Evolutionary conservation across 2,113 vertebrate genomes (phyloP), one percentile per base, ranked within the genome.

Genomic region (Tetraodon nigroviridis): DNA sequence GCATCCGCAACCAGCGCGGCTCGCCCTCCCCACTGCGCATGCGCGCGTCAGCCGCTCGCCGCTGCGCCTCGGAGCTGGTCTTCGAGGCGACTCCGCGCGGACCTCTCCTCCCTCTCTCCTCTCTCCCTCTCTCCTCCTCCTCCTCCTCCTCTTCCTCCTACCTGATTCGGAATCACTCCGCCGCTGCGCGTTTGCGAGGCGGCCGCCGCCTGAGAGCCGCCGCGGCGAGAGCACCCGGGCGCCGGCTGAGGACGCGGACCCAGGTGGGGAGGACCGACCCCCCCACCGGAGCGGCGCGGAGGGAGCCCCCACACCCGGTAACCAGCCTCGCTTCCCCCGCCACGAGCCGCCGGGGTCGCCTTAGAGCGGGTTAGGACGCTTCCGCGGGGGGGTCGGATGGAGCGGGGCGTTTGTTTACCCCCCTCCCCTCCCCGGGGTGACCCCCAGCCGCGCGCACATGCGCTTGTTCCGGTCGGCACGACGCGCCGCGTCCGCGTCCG

Each of bases 101-200:
- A 29, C 44, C 13, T 57, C 45, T 49, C 66, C 17, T 40, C 54
- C 54, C 8, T 29, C 37, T 0, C 52, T 19, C 0, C 52, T 19
- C 5, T 42, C 21, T 7, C 27, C 24, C n/a, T 42, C 29, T 17
- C 17, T n/a, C 29, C n/a, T 58, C 61, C 53, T 53, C 32, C 46
- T 47, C 61, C 54, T 53, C 32, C 46, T 47, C 61, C 54, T 53
- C 32, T 55, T 64, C 79, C 67, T 69, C 71, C 79, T 84, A 85
- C 79, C 86, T 85, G 79, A 83, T 72, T 85, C 81, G 74, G 73
- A 83, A 62, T 75, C 53, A 75, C 68, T 81, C 82, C 76, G 80
- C 70, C 78, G 84, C 86, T 78, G 83, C 84, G 86, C 86, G 86
- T 80, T 78, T 60, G 82, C 73, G 56, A 79, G 78, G 46, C 78